A percentile compares a stretch with the other conserved stretches of the same genome.
These are phyloP conservation scores for Heliconius ethilla DNA, from an alignment of 2,888 invertebrate species.

Conservation along the genomic window DNA sequence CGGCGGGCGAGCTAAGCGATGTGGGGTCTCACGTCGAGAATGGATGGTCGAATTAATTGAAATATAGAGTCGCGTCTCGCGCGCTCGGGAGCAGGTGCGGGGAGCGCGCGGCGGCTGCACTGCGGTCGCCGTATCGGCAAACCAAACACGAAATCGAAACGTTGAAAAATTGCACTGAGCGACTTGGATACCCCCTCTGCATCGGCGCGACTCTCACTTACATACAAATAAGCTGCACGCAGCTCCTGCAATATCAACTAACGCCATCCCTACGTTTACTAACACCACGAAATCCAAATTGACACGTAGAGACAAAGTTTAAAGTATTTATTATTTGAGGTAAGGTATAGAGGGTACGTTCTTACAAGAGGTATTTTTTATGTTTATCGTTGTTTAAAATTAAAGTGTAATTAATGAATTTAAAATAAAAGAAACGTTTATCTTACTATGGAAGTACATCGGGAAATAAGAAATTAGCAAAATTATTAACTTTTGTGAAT, in stretches of 20 bases:
- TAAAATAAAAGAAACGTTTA: too few species aligned
- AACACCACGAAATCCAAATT: constrained; percentile 25
- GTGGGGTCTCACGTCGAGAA: constrained; percentile 68
- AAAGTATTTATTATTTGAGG: background rate
- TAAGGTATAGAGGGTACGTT: background rate
- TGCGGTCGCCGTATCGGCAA: constrained; percentile 67
- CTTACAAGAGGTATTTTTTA: background rate
- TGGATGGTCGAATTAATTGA: constrained; percentile 79
- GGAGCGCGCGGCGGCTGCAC: constrained; percentile 52
- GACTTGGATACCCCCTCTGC: constrained; percentile 71
- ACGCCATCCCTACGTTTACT: constrained; percentile 38
- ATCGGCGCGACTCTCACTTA: constrained; percentile 64
- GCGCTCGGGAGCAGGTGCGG: constrained; percentile 67
- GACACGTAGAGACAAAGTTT: too few species aligned
- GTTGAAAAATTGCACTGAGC: constrained; percentile 79
- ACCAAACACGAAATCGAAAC: constrained; percentile 73
- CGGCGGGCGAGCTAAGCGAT: constrained; percentile 64
- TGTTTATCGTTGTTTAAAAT: too few species aligned
- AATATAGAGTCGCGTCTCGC: constrained; percentile 72
- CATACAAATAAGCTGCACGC: constrained; percentile 72
- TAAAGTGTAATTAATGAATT: too few species aligned
- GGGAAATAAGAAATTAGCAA: background rate
- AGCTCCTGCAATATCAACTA: constrained; percentile 44
- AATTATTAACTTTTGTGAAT: background rate
- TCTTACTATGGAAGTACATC: background rate